These are phyloP conservation scores for Capromys pilorides DNA, from an alignment of 2,797 vertebrate species.

Conservation along the genomic window DNA sequence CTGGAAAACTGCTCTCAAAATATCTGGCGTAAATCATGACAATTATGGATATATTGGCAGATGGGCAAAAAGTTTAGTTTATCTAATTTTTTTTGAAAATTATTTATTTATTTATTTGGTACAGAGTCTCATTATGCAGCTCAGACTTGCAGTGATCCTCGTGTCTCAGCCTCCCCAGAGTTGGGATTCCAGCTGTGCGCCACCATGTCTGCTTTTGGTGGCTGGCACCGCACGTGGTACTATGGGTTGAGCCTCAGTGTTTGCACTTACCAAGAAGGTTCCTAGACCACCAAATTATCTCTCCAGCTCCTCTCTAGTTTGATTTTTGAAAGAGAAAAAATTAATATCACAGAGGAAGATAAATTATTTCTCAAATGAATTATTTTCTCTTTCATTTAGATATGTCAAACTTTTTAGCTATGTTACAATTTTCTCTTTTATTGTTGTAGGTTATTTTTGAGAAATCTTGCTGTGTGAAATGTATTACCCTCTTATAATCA, in stretches of 20 bases:
- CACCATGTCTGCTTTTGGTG: too few species aligned
- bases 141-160: too few species aligned
- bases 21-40: neutral
- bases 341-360: neutral
- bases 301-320: neutral
- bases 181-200: too few species aligned
- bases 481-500: constrained; percentile 8
- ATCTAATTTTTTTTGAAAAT: neutral
- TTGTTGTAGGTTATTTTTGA: constrained; percentile 41
- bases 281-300: too few species aligned
- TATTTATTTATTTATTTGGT: too few species aligned
- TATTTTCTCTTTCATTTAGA: constrained; percentile 14
- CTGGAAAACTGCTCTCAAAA: constrained; percentile 1
- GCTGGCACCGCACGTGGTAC: too few species aligned
- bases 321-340: neutral
- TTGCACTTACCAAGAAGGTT: too few species aligned
- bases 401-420: neutral
- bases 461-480: constrained; percentile 33
- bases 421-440: neutral
- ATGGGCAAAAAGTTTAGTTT: neutral
- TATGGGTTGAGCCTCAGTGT: too few species aligned
- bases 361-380: neutral
- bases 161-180: too few species aligned
- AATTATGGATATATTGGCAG: neutral
- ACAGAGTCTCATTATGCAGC: too few species aligned